These are phyloP conservation scores for Metaphire vulgaris DNA, from an alignment of 1,140 invertebrate genomes.

Conservation along the genomic window DNA sequence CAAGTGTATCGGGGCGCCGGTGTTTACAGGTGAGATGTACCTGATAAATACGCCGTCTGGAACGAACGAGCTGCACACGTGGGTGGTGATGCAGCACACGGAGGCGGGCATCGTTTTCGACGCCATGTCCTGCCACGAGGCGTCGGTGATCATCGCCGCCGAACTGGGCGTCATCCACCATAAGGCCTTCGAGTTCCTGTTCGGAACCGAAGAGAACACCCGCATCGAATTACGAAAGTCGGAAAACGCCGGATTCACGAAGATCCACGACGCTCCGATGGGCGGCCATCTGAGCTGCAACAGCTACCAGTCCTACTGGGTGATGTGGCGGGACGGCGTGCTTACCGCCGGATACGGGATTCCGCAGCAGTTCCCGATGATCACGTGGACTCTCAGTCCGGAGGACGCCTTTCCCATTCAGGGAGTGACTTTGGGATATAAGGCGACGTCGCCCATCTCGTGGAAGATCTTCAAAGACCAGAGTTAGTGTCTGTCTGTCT, in stretches of 20 bases:
- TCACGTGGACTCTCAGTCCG: neutral
- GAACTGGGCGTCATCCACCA: neutral
- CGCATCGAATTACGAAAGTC: neutral
- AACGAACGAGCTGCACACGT: neutral
- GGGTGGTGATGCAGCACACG: neutral
- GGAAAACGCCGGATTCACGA: neutral
- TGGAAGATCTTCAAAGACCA: neutral
- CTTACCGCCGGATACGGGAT: neutral
- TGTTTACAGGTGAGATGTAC: neutral
- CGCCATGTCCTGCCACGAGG: neutral
- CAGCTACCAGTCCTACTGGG: neutral
- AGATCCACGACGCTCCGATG: neutral
- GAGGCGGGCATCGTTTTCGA: neutral
- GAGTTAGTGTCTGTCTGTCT: neutral
- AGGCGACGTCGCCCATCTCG: neutral
- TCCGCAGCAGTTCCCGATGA: neutral
- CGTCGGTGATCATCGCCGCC: neutral
- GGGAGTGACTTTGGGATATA: neutral
- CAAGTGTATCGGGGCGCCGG: no score
- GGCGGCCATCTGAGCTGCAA: neutral
- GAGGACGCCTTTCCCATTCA: neutral
- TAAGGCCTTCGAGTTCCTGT: neutral
- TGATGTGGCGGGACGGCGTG: neutral
- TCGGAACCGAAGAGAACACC: neutral
- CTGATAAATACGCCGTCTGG: neutral